These are phyloP conservation scores for Clarias platycephalus DNA, from an alignment of 2,797 vertebrate species.

Conservation along the genomic window DNA sequence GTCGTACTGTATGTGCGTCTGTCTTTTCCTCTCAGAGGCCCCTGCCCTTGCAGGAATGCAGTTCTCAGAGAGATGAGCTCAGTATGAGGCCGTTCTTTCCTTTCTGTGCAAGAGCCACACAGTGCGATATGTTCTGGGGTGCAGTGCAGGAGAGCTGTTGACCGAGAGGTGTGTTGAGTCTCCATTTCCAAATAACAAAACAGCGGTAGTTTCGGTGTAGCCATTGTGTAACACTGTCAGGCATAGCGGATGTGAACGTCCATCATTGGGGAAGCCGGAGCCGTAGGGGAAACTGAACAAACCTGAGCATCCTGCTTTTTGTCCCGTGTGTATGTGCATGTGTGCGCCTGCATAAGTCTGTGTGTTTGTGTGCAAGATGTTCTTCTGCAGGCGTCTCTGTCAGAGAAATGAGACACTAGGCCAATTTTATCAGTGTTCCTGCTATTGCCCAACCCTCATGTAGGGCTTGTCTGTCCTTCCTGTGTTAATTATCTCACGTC, in stretches of 20 bases:
- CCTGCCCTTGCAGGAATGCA: neutral
- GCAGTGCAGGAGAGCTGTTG: constrained; percentile 28
- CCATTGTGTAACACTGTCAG: constrained; percentile 13
- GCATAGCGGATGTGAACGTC: constrained; percentile 17
- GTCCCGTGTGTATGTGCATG: constrained; percentile 41
- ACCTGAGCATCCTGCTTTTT: constrained; percentile 1
- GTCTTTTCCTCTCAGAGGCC: neutral
- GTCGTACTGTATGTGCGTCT: neutral
- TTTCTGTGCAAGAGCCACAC: neutral
- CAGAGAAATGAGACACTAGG: constrained; percentile 1
- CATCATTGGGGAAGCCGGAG: constrained; percentile 12
- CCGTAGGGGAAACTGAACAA: neutral
- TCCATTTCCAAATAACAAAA: constrained; percentile 27
- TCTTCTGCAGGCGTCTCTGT: constrained; percentile 9
- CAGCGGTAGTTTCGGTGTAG: constrained; percentile 39
- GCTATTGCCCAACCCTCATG: constrained; percentile 50
- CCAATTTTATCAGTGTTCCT: constrained; percentile 44
- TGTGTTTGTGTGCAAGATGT: neutral
- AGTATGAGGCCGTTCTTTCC: neutral
- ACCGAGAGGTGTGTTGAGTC: constrained; percentile 19
- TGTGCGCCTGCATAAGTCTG: neutral
- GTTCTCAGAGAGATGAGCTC: neutral
- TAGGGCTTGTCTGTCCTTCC: constrained; percentile 61
- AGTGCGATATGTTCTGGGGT: neutral
- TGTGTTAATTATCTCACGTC: constrained; percentile 64